Evolutionary conservation across 2,797 vertebrate species (phyloP).

Genomic region (Enoplosus armatus): DNA sequence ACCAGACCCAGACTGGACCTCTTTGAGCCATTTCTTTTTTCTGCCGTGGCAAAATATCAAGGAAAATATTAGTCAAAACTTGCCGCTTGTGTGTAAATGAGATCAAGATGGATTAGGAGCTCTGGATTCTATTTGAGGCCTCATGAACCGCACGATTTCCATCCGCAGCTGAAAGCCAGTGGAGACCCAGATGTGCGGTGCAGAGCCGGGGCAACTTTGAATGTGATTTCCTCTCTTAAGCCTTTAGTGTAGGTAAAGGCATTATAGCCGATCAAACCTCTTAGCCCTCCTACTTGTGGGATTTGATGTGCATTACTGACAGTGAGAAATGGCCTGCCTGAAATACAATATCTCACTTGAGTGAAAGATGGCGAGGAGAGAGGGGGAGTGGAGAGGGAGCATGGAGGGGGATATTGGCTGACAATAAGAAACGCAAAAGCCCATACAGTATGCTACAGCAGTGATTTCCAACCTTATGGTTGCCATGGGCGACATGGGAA

Average conservation of each 20-base stretch:
- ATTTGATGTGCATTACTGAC: conserved; percentile 88
- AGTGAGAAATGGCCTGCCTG: conserved; percentile 85
- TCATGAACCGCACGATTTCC: conserved; percentile 74
- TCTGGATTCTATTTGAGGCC: conserved; percentile 80
- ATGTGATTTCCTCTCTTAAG: conserved; percentile 85
- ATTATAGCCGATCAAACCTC: conserved; percentile 84
- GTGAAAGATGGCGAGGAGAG: conserved; percentile 62
- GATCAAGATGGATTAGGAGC: conserved; percentile 84
- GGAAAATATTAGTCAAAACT: conserved; percentile 85
- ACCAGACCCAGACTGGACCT: conserved; percentile 62
- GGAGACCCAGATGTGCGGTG: conserved; percentile 75
- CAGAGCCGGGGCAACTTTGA: conserved; percentile 71
- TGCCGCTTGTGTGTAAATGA: conserved; percentile 82
- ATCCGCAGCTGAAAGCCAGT: conserved; percentile 67
- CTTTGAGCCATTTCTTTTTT: conserved; percentile 56
- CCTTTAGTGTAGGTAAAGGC: conserved; percentile 82
- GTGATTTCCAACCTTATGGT: background rate
- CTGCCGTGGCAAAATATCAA: conserved; percentile 75
- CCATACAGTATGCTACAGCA: conserved; percentile 16
- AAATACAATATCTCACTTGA: conserved; percentile 85
- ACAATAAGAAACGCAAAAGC: conserved; percentile 49
- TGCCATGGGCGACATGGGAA: background rate
- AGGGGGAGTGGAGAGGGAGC: conserved; percentile 39
- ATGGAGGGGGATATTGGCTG: conserved; percentile 47
- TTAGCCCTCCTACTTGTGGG: conserved; percentile 81